A percentile compares a stretch with the other conserved stretches of the same genome.
These are phyloP conservation scores for Hemicrepidius hirtus DNA, from an alignment of 2,888 invertebrate genomes.

Conservation along the genomic window DNA sequence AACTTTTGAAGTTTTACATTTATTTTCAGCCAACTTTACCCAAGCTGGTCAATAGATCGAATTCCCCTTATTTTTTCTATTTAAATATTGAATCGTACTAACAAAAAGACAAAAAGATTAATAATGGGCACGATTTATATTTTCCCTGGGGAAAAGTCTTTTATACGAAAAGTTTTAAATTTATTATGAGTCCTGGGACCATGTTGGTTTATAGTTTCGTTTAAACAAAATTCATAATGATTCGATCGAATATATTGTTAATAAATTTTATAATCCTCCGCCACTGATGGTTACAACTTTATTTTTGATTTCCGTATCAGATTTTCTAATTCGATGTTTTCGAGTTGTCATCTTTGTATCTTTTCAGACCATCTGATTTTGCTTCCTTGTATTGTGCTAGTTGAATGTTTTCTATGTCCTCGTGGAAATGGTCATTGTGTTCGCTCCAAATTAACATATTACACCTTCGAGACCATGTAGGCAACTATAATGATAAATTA, in stretches of 20 bases:
- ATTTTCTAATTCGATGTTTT: conserved; percentile 13
- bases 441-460: conserved; percentile 47
- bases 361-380: conserved; percentile 33
- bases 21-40: too few species aligned
- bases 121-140: too few species aligned
- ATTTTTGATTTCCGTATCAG: neutral
- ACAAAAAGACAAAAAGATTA: too few species aligned
- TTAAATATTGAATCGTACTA: too few species aligned
- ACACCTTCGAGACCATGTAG: conserved; percentile 46
- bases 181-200: too few species aligned
- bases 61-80: too few species aligned
- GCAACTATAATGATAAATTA: conserved; percentile 41
- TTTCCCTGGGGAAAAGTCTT: too few species aligned
- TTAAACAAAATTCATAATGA: neutral
- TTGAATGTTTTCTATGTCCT: conserved; percentile 28
- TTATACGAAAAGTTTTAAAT: too few species aligned
- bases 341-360: neutral
- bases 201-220: too few species aligned
- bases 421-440: conserved; percentile 36
- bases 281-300: neutral
- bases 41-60: too few species aligned
- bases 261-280: neutral
- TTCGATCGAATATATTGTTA: too few species aligned
- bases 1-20: too few species aligned
- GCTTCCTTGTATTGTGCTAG: conserved; percentile 8